Base-by-base conservation (phyloP, 2,113 vertebrate genomes). In the Pyrgilauda ruficollis region DNA sequence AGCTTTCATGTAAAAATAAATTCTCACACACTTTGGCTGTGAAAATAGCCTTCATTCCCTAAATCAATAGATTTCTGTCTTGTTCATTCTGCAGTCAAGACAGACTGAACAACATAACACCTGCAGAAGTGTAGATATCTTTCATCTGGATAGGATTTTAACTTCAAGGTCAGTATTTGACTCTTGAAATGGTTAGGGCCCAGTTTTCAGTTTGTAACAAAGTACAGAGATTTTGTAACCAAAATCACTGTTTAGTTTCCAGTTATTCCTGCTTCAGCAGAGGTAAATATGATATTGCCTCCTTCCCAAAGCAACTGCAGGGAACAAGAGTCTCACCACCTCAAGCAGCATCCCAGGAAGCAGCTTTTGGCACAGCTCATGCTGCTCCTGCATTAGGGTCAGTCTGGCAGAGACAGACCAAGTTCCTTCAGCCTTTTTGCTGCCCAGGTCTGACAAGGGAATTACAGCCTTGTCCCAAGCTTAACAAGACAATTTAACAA, bases 401-500 rank as follows among this genome's bases (percentile, higher is more conserved):
- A 56, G 8, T 26, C 79, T 77, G 70, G 18, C 47, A 76, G 23
- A 23, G 16, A 41, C 7, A 72, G 4, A 72, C 15, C 0, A 0
- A 79, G 43, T 16, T 75, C 13, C 47, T 74, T 58, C 78, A 74
- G 27, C 18, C 8, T 59, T 53, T 66, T 56, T 58, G 17, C 47
- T 55, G 24, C 26, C 7, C 47, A 33, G 13, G 43, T 56, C 44
- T 81, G 47, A 35, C 1, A 0, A 72, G 56, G 47, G 64, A 80
- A 83, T 88, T 87, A 49, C 43, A 84, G 50, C 18, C 72, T 69
- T 59, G 21, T 64, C 88, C 53, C 49, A 33, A 2, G 17, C 8
- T 55, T 83, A 81, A 30, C 74, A 67, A 84, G 30, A 41, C 28
- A 95, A 73, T 85, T 85, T 58, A 90, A 85, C 67, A 96, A 93